A percentile compares a stretch with the other conserved stretches of the same genome.
phyloP scores from a whole-genome alignment of 2,888 invertebrate species.

The Euplagia quadripunctaria region DNA sequence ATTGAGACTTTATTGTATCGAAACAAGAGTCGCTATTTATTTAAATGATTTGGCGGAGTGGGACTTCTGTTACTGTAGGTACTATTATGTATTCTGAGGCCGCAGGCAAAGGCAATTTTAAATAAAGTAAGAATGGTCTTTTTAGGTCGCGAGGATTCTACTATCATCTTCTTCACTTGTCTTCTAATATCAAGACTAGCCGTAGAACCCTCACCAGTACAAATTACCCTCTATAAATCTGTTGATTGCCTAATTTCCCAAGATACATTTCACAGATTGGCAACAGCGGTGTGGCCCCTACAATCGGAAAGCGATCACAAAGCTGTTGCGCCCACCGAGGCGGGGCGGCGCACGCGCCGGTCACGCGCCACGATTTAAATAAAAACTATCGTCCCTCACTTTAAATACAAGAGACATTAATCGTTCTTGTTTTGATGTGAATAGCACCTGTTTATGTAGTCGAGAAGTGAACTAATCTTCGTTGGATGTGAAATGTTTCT shows the following conservation, averaged over 20 bases:
- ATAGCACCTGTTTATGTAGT: slow-evolving; percentile 36
- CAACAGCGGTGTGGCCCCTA: slow-evolving; percentile 39
- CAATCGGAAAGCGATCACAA: slow-evolving; percentile 49
- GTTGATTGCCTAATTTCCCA: slow-evolving; percentile 34
- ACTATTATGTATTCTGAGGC: too few relatives aligned
- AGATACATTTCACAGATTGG: slow-evolving; percentile 43
- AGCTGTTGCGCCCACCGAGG: slow-evolving; percentile 23
- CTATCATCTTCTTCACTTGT: background rate
- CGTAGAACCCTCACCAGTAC: background rate
- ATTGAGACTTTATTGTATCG: too few relatives aligned
- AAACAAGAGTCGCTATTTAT: too few relatives aligned
- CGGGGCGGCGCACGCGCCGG: slow-evolving; percentile 43
- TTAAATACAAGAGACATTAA: slow-evolving; percentile 40
- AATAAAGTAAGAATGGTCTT: background rate
- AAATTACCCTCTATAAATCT: slow-evolving; percentile 15
- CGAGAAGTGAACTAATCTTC: background rate
- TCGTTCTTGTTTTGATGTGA: slow-evolving; percentile 37
- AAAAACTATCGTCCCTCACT: slow-evolving; percentile 48
- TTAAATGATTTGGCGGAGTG: too few relatives aligned
- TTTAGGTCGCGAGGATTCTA: too few relatives aligned
- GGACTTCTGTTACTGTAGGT: too few relatives aligned
- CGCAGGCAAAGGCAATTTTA: background rate
- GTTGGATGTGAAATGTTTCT: background rate
- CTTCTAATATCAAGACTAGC: background rate
- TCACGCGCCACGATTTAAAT: slow-evolving; percentile 60